Conservation (phyloP, 2,113 vertebrate species). For the Erpornis zantholeuca region DNA sequence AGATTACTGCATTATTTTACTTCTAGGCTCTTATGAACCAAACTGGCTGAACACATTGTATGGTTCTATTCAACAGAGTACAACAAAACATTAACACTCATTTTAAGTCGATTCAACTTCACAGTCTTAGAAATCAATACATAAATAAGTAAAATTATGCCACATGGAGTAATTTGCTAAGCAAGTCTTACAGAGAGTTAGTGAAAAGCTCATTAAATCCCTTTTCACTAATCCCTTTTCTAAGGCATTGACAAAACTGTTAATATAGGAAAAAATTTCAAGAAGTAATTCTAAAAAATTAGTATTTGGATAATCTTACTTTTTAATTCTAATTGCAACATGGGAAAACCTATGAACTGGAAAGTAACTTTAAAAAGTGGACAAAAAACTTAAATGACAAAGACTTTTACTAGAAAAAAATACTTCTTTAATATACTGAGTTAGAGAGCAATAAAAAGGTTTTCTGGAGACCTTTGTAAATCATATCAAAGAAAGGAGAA, state of each 20-base stretch:
- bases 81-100: neutral
- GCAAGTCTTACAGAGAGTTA: neutral
- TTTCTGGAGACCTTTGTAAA: neutral
- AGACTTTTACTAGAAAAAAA: neutral
- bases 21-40: neutral
- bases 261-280: neutral
- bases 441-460: neutral
- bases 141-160: neutral
- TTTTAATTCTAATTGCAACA: neutral
- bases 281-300: neutral
- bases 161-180: neutral
- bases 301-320: neutral
- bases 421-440: neutral
- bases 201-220: neutral
- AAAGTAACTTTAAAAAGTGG: neutral
- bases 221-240: neutral
- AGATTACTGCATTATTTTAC: neutral
- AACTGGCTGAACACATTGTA: neutral
- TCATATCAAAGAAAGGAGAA: neutral
- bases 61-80: neutral
- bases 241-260: neutral
- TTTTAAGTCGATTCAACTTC: neutral
- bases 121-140: neutral
- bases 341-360: neutral
- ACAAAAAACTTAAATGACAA: neutral